Conservation (phyloP, 2,797 vertebrate species). For the Sebastes flavidus region DNA sequence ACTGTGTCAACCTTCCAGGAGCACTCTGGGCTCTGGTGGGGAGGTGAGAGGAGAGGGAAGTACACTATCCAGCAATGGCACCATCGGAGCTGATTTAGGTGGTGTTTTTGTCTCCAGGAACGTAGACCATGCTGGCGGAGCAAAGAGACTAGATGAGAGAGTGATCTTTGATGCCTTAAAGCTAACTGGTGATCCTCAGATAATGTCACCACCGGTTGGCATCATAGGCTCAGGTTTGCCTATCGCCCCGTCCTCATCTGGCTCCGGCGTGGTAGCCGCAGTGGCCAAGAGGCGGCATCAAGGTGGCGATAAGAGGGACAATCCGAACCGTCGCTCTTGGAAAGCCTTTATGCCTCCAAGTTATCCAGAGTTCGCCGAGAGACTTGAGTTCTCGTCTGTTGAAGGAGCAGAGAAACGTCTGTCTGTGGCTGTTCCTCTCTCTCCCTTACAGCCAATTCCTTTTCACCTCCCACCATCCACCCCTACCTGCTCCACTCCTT, state of each 20-base stretch:
- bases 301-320: conserved; percentile 88
- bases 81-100: conserved; percentile 85
- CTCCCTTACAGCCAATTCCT: conserved; percentile 75
- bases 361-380: conserved; percentile 95
- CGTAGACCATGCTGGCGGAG: conserved; percentile 72
- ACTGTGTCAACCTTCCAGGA: conserved; percentile 93
- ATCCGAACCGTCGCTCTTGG: conserved; percentile 94
- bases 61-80: conserved; percentile 96
- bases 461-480: conserved; percentile 62
- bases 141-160: conserved; percentile 92
- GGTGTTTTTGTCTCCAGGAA: conserved; percentile 86
- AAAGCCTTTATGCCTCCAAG: conserved; percentile 97
- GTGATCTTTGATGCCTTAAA: conserved; percentile 98
- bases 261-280: conserved; percentile 76
- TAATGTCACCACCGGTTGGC: conserved; percentile 85
- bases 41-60: conserved; percentile 85
- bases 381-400: conserved; percentile 88
- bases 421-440: conserved; percentile 80
- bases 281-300: conserved; percentile 84
- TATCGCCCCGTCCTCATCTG: conserved; percentile 74
- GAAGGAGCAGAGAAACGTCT: conserved; percentile 88
- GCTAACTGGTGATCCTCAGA: conserved; percentile 90
- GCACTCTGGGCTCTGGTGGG: conserved; percentile 89
- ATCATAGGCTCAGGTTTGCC: conserved; percentile 70
- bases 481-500: conserved; percentile 74